Percentiles rank a stretch among this genome's conserved stretches.
These are phyloP conservation scores for Rhea americana DNA, from an alignment of 2,113 vertebrate genomes.

Conservation along the genomic window DNA sequence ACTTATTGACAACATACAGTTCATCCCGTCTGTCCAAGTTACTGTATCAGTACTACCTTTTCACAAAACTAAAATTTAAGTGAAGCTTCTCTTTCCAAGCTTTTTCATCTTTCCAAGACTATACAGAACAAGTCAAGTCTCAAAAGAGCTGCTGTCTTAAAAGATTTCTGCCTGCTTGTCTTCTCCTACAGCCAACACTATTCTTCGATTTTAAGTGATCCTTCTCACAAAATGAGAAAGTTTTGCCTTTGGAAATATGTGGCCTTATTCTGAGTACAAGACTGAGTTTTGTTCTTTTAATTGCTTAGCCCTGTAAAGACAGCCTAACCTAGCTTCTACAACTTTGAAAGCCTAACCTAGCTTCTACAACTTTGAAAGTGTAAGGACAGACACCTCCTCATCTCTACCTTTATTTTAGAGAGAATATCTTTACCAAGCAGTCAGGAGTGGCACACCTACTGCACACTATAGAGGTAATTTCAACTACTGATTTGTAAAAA, in stretches of 20 bases:
- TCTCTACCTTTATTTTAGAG: too few species aligned
- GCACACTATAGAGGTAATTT: neutral
- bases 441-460: neutral
- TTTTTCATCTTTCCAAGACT: neutral
- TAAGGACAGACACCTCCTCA: neutral
- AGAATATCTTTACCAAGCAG: neutral
- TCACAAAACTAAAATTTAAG: neutral
- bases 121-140: neutral
- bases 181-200: neutral
- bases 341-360: neutral
- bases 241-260: neutral
- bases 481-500: neutral
- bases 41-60: neutral
- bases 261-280: neutral
- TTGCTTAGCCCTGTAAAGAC: neutral
- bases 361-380: neutral
- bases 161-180: neutral
- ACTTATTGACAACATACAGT: neutral
- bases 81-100: neutral
- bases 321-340: neutral
- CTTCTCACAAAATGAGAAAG: neutral
- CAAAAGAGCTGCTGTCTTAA: neutral
- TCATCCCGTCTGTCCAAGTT: too few species aligned
- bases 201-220: neutral
- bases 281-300: neutral